These are phyloP conservation scores for Spodoptera exigua DNA, from an alignment of 2,888 invertebrate species.

Conservation along the genomic window DNA sequence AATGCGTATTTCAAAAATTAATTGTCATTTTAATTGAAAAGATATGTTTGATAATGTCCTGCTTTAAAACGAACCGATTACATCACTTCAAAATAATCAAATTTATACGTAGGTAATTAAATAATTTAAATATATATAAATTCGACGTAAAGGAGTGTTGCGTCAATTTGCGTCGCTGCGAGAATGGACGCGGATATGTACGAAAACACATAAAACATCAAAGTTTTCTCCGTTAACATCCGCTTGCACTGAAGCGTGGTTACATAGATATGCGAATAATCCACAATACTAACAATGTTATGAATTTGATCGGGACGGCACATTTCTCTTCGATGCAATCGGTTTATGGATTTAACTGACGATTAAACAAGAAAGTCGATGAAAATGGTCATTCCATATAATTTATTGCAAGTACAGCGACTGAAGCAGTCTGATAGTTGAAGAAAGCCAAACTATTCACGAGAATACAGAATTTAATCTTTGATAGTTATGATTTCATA, in stretches of 20 bases:
- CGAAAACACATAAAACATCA: slow-evolving; percentile 61
- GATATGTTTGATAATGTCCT: slow-evolving; percentile 12
- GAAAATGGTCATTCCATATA: slow-evolving; percentile 24
- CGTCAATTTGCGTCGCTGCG: slow-evolving; percentile 21
- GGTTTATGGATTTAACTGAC: slow-evolving; percentile 34
- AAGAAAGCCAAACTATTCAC: not conserved
- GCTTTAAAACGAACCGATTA: slow-evolving; percentile 25
- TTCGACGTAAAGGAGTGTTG: slow-evolving; percentile 29
- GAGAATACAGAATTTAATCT: too few species aligned
- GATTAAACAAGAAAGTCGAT: slow-evolving; percentile 27
- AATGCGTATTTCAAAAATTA: too few species aligned
- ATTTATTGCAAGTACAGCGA: not conserved
- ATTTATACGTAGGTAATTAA: slow-evolving; percentile 29
- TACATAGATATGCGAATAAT: slow-evolving; percentile 52
- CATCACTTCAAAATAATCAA: slow-evolving; percentile 22
- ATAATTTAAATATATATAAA: slow-evolving; percentile 38
- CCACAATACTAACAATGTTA: slow-evolving; percentile 48
- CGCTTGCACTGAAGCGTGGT: slow-evolving; percentile 57
- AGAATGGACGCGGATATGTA: slow-evolving; percentile 52
- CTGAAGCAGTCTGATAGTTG: not conserved
- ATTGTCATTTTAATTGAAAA: slow-evolving; percentile 4
- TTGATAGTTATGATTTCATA: too few species aligned
- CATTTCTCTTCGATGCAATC: slow-evolving; percentile 44
- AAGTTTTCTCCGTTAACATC: slow-evolving; percentile 76
- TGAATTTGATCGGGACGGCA: slow-evolving; percentile 40